Base-by-base conservation (phyloP, 2,888 invertebrate genomes). In the Monoplex corrugatus region DNA sequence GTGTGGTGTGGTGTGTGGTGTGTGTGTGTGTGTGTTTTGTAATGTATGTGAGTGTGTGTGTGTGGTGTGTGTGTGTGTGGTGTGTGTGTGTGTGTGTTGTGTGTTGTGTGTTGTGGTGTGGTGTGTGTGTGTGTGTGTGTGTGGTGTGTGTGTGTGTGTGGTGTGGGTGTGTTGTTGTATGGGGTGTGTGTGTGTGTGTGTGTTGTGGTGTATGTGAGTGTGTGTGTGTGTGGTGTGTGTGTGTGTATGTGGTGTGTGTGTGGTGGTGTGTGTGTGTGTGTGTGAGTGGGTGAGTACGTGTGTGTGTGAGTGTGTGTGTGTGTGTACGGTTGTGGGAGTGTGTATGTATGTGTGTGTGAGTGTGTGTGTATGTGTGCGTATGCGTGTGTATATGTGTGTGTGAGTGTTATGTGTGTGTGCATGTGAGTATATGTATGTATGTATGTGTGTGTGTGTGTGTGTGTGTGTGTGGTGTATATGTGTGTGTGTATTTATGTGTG, bases 371-470 rank as follows among this genome's bases (percentile, higher is more conserved):
- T 68, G 68, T 68, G 68, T 68, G 68, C 28, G 68, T 68, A n/a
- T 23, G 68, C n/a, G 68, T 23, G 68, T 68, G 68, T 68, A n/a
- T 68, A n/a, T 68, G 68, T 68, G 68, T 68, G 68, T 68, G 68
- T 68, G 68, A 28, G 68, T 68, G 68, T 19, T 68, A 5, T 68
- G 68, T 68, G 68, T 68, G 68, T 68, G 68, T 68, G 68, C n/a
- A n/a, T 68, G 68, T 68, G 68, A 28, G 68, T 68, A n/a, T 68
- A n/a, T 19, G 10, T 68, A 5, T 68, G 68, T 68, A n/a, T 68
- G 68, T 68, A n/a, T 68, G 68, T 68, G 68, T 68, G 68, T 68
- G 68, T 68, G 68, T 68, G 68, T 68, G 68, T 19, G n/a, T n/a
- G n/a, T n/a, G n/a, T n/a, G n/a, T n/a, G n/a, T n/a, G n/a, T n/a